A percentile compares a stretch with the other conserved stretches of the same genome.
Evolutionary conservation across 2,888 invertebrate species (phyloP).

Genomic region (Abrostola tripartita): DNA sequence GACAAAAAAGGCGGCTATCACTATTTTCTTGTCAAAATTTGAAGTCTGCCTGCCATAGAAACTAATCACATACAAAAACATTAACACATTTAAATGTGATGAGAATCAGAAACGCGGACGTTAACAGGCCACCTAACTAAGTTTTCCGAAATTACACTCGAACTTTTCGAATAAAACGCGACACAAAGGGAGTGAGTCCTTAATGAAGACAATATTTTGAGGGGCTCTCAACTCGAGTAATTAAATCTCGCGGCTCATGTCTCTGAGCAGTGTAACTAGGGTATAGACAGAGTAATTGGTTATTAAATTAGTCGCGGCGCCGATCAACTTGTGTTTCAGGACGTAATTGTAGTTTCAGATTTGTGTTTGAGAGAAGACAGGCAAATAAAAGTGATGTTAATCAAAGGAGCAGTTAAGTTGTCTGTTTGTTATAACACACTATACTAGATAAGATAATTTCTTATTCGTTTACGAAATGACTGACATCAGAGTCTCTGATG

Average conservation of each 20-base stretch:
- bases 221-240: constrained; percentile 76
- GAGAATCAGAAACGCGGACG: constrained; percentile 71
- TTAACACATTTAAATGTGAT: constrained; percentile 55
- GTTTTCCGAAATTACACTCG: constrained; percentile 78
- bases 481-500: too few relatives aligned
- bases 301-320: constrained; percentile 72
- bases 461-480: too few relatives aligned
- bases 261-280: constrained; percentile 46
- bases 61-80: constrained; percentile 31
- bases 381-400: constrained; percentile 15
- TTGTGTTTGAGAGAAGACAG: constrained; percentile 1
- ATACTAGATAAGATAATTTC: too few relatives aligned
- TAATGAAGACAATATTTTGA: constrained; percentile 86
- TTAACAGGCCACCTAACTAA: constrained; percentile 78
- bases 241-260: constrained; percentile 79
- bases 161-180: constrained; percentile 86
- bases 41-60: constrained; percentile 5
- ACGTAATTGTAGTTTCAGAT: constrained; percentile 52
- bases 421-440: not conserved
- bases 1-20: too few relatives aligned
- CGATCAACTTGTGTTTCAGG: constrained; percentile 64
- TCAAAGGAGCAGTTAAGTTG: not conserved
- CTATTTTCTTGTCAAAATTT: not conserved
- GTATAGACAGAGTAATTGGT: constrained; percentile 67
- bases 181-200: constrained; percentile 76